Percentiles rank a stretch among this genome's conserved stretches.
Evolutionary conservation across 2,797 vertebrate genomes (phyloP).

Genomic region (Taeniopygia guttata): DNA sequence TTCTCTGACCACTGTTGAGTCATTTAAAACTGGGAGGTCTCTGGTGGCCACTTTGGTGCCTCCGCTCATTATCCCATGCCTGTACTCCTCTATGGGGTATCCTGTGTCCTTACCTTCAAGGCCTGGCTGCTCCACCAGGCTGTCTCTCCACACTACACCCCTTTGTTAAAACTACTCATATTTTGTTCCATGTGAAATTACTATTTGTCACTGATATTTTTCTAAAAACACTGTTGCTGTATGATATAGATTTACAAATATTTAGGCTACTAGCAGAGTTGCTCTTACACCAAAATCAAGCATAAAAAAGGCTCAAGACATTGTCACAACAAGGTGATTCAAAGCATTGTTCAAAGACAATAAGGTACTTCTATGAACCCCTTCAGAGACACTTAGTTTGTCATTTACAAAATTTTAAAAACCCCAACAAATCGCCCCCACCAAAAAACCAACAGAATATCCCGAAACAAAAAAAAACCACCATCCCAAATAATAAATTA

Average conservation of each 20-base stretch:
- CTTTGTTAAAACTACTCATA: background rate
- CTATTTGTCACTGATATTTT: background rate
- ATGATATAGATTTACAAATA: background rate
- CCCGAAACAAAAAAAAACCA: background rate
- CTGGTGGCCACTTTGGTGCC: too few relatives aligned
- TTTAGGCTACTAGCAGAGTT: background rate
- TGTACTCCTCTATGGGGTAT: background rate
- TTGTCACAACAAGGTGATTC: background rate
- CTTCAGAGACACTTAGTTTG: background rate
- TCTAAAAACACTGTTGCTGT: background rate
- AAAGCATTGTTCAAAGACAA: background rate
- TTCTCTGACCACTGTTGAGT: background rate
- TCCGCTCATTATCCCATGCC: too few relatives aligned
- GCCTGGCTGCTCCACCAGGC: background rate
- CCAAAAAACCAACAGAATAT: background rate
- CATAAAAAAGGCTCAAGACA: background rate
- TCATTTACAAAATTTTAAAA: background rate
- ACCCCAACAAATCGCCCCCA: background rate
- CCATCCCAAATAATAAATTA: background rate
- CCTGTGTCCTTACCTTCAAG: background rate
- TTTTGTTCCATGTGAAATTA: background rate
- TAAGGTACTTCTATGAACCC: background rate
- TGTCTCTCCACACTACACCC: background rate
- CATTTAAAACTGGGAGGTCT: background rate
- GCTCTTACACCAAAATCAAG: background rate